Conservation (phyloP, 2,113 vertebrate genomes). For the Beaufortia kweichowensis region DNA sequence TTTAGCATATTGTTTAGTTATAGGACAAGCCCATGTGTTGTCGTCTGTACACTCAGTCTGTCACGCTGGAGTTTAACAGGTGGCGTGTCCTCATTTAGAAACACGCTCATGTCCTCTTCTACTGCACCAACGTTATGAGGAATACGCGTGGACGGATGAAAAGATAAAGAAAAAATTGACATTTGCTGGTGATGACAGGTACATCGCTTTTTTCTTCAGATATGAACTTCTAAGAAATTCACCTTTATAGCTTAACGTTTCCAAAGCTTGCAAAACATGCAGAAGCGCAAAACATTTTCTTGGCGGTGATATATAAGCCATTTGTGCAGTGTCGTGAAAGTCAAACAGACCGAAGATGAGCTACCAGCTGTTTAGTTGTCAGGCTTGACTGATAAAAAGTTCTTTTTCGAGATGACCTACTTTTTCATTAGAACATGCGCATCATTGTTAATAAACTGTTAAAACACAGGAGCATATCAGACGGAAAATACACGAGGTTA, state of each 20-base stretch:
- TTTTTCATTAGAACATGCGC: too few relatives aligned
- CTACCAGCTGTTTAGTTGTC: too few relatives aligned
- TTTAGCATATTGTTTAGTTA: background rate
- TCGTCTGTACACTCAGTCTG: background rate
- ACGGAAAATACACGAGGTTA: background rate
- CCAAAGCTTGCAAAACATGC: background rate
- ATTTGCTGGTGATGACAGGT: slow-evolving; percentile 14
- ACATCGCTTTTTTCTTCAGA: background rate
- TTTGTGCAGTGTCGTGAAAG: background rate
- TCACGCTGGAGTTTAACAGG: slow-evolving; percentile 31
- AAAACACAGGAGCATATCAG: too few relatives aligned
- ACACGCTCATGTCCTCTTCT: background rate
- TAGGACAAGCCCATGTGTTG: background rate
- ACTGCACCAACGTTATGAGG: background rate
- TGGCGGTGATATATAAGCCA: background rate
- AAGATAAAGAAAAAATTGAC: background rate
- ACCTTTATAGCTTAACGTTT: background rate
- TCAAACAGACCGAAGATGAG: background rate
- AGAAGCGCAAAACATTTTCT: background rate
- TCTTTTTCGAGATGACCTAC: background rate
- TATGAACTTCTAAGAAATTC: background rate
- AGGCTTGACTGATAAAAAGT: background rate
- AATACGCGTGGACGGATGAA: slow-evolving; percentile 1
- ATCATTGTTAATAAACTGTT: too few relatives aligned
- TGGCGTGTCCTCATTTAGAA: slow-evolving; percentile 46